Percentiles rank a stretch among this genome's conserved stretches.
Evolutionary conservation across 2,113 vertebrate species (phyloP).

Genomic region (Lontra canadensis): DNA sequence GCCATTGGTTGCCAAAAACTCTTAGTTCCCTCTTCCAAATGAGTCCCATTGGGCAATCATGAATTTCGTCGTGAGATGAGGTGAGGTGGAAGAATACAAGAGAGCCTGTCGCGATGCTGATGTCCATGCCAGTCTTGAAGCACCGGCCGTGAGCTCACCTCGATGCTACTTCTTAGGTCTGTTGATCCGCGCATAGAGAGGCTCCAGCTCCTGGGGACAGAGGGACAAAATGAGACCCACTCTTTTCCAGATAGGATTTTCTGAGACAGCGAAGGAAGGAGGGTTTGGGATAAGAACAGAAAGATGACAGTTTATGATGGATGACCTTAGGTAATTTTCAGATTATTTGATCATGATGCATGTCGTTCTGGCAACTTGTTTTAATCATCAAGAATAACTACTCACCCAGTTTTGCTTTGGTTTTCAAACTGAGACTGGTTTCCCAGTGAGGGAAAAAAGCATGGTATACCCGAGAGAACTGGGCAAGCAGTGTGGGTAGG

Average conservation of each 20-base stretch:
- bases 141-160: slow-evolving; percentile 80
- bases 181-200: slow-evolving; percentile 97
- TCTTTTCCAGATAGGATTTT: background rate
- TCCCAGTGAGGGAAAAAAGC: background rate
- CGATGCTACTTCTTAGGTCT: slow-evolving; percentile 95
- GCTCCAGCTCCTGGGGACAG: slow-evolving; percentile 91
- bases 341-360: background rate
- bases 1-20: slow-evolving; percentile 81
- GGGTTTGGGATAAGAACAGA: slow-evolving; percentile 7
- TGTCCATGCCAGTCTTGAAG: slow-evolving; percentile 84
- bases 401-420: background rate
- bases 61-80: slow-evolving; percentile 81
- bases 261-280: background rate
- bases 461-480: background rate
- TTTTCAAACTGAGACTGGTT: background rate
- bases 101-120: slow-evolving; percentile 80
- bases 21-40: slow-evolving; percentile 77
- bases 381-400: background rate
- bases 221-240: slow-evolving; percentile 76
- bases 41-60: slow-evolving; percentile 78
- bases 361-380: slow-evolving; percentile 22
- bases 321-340: slow-evolving; percentile 60
- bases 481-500: background rate
- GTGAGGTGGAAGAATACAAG: slow-evolving; percentile 78
- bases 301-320: slow-evolving; percentile 53